A percentile compares a stretch with the other conserved stretches of the same genome.
These are phyloP conservation scores for Xenops minutus DNA, from an alignment of 2,797 vertebrate genomes.

Conservation along the genomic window DNA sequence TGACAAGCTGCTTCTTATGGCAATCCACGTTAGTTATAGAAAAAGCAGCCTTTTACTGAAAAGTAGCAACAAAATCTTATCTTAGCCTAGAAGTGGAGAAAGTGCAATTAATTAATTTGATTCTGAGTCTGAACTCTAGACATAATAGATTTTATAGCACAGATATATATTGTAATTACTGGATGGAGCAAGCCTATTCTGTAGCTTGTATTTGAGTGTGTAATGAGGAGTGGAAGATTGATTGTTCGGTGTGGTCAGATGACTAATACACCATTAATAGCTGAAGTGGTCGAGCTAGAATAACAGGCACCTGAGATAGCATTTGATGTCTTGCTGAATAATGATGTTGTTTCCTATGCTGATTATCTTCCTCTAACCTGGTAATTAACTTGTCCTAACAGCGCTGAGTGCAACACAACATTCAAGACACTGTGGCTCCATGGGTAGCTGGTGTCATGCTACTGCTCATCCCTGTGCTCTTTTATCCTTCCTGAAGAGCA, in stretches of 20 bases:
- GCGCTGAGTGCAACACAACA: not conserved
- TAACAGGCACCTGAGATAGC: slow-evolving; percentile 23
- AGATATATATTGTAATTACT: slow-evolving; percentile 23
- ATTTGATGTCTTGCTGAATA: slow-evolving; percentile 19
- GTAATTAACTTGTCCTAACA: slow-evolving; percentile 37
- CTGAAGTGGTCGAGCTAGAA: slow-evolving; percentile 30
- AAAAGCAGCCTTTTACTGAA: slow-evolving; percentile 25
- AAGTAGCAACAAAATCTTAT: slow-evolving; percentile 26
- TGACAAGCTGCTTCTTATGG: slow-evolving; percentile 26
- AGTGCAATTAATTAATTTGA: slow-evolving; percentile 58
- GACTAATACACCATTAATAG: slow-evolving; percentile 22
- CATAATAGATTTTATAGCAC: not conserved
- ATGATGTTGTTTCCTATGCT: slow-evolving; percentile 9
- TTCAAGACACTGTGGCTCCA: not conserved
- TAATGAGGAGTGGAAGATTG: slow-evolving; percentile 48
- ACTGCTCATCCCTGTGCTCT: not conserved
- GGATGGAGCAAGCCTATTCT: not conserved
- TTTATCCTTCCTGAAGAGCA: not conserved
- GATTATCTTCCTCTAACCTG: not conserved
- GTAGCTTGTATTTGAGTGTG: not conserved
- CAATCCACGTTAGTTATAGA: not conserved
- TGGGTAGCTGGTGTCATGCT: not conserved
- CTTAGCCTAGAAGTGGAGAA: slow-evolving; percentile 16
- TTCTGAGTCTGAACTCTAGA: slow-evolving; percentile 34
- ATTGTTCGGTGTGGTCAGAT: slow-evolving; percentile 32